These are phyloP conservation scores for Tympanoctomys barrerae DNA, from an alignment of 2,797 vertebrate genomes.

Conservation along the genomic window DNA sequence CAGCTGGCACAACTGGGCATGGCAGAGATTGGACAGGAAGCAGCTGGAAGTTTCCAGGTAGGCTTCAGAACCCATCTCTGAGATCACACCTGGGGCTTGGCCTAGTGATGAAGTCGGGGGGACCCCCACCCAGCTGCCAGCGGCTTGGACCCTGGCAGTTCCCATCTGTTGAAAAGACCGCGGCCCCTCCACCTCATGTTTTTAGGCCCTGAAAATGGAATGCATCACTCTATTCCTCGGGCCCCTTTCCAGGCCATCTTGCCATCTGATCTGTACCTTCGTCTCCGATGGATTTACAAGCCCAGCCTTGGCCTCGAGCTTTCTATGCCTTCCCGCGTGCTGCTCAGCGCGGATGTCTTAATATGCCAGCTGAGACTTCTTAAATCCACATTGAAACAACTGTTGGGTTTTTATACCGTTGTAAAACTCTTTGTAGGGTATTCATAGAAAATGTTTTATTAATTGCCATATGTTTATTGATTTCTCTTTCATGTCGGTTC, in stretches of 20 bases:
- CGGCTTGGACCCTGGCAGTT: background rate
- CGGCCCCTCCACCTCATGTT: background rate
- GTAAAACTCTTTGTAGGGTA: constrained; percentile 97
- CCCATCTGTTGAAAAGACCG: background rate
- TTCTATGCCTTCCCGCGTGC: constrained; percentile 87
- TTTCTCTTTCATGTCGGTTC: constrained; percentile 99
- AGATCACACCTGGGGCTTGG: background rate
- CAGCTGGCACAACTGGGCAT: background rate
- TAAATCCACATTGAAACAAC: constrained; percentile 93
- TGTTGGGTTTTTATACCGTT: constrained; percentile 93
- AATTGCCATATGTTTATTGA: constrained; percentile 99
- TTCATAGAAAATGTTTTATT: constrained; percentile 99
- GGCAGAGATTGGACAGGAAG: background rate
- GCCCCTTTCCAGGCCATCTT: constrained; percentile 77
- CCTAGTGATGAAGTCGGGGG: background rate
- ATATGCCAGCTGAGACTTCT: constrained; percentile 92
- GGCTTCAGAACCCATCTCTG: background rate
- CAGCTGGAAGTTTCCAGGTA: background rate
- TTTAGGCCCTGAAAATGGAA: constrained; percentile 75
- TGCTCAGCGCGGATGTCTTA: constrained; percentile 89
- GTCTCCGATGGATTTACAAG: constrained; percentile 89
- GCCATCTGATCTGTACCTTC: constrained; percentile 79
- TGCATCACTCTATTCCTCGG: constrained; percentile 68
- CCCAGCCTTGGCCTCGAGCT: constrained; percentile 86
- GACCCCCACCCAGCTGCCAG: constrained; percentile 54